Evolutionary conservation across 2,888 invertebrate species (phyloP), one percentile per base, ranked within the genome.

Genomic region (Synanthedon myopaeformis): DNA sequence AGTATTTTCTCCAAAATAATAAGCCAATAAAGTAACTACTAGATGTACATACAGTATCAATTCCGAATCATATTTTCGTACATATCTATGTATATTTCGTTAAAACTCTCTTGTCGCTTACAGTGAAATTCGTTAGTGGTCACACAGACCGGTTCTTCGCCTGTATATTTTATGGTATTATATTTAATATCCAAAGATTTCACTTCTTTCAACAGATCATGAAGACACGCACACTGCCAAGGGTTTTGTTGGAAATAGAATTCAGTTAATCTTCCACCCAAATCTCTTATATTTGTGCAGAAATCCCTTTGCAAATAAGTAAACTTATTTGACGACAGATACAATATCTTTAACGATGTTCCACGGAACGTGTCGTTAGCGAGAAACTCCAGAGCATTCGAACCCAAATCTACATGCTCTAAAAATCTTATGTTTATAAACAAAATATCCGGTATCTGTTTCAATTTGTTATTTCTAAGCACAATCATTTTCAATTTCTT

Each of bases 201-300:
- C 0, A 81, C 68, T 63, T 85, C 84, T 50, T 68, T 70, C 1
- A 84, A 48, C 23, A 82, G 55, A 41, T 82, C 74, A 49, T 64
- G 67, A 0, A 84, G 62, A 59, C 85, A 85, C 1, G 76, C 67
- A 57, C 86, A 86, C 54, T 84, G 83, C 82, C 82, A 85, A 2
- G 83, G 84, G 55, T 85, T 86, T 12, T 78, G 73, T 14, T 81
- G 74, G 28, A 85, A 79, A 54, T 70, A 74, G 53, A 85, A 79
- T 56, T 79, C 79, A 3, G 61, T 68, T 28, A 85, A 57, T 19
- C 51, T 64, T 0, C 69, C 74, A 0, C 82, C 81, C 3, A 73
- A 75, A 57, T 81, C 82, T 51, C 60, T 70, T 1, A 84, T 58
- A 45, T 82, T 81, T 23, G 80, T 63, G 52, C 74, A 76, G 61